Conservation (phyloP, 2,888 invertebrate genomes). For the Sialis lutaria region DNA sequence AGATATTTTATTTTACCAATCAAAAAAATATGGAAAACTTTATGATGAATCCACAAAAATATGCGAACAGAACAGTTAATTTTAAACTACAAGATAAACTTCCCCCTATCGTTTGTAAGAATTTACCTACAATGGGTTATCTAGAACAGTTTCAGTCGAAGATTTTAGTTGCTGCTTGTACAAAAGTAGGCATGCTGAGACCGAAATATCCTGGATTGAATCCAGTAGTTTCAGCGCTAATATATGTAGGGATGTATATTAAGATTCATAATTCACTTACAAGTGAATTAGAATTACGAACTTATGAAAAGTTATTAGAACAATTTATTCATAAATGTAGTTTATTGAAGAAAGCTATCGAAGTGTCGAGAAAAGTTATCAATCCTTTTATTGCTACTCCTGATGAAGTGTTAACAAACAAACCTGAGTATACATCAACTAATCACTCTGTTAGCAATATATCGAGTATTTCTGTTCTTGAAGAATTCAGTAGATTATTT, state of each 20-base stretch:
- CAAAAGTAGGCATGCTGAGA: constrained; percentile 29
- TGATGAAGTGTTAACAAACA: not conserved
- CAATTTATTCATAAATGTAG: constrained; percentile 22
- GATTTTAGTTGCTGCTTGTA: constrained; percentile 33
- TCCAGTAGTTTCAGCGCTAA: constrained; percentile 29
- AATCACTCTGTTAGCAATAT: not conserved
- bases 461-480: not conserved
- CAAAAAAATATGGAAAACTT: constrained; percentile 32
- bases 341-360: constrained; percentile 24
- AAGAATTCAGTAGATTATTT: no score
- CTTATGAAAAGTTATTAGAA: constrained; percentile 23
- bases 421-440: not conserved
- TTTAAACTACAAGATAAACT: constrained; percentile 20
- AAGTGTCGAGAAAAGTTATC: constrained; percentile 29
- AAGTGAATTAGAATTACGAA: constrained; percentile 15
- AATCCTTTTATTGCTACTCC: constrained; percentile 29
- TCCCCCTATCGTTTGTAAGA: constrained; percentile 26
- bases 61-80: constrained; percentile 27
- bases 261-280: constrained; percentile 31
- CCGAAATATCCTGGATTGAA: constrained; percentile 42
- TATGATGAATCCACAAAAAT: constrained; percentile 30
- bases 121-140: constrained; percentile 38
- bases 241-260: constrained; percentile 36
- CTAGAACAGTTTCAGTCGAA: constrained; percentile 39
- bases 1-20: constrained; percentile 37